A percentile compares a stretch with the other conserved stretches of the same genome.
phyloP scores from a whole-genome alignment of 1,140 invertebrate species.

The Magallana gigas region DNA sequence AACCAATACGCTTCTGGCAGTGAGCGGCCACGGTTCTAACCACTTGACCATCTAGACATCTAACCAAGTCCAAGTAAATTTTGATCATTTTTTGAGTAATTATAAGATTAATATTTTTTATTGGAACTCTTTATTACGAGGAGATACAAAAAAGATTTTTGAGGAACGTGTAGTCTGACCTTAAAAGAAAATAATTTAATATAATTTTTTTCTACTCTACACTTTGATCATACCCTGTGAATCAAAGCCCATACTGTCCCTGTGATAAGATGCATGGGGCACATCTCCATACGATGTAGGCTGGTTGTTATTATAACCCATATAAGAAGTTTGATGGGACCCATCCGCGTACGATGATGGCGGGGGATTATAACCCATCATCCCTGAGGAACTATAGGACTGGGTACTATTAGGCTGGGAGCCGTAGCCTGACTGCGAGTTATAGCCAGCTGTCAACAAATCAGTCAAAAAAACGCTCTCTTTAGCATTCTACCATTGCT shows the following conservation, averaged over 20 bases:
- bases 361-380: slow-evolving; percentile 31
- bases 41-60: too few relatives aligned
- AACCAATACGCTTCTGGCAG: too few relatives aligned
- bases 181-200: neutral
- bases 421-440: slow-evolving; percentile 54
- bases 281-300: slow-evolving; percentile 45
- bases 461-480: neutral
- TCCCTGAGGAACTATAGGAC: slow-evolving; percentile 36
- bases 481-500: neutral
- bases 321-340: slow-evolving; percentile 42
- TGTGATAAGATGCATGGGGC: slow-evolving; percentile 46
- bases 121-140: too few relatives aligned
- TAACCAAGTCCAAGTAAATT: too few relatives aligned
- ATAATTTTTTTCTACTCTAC: slow-evolving; percentile 2
- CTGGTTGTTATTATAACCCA: slow-evolving; percentile 23
- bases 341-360: slow-evolving; percentile 46
- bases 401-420: slow-evolving; percentile 42
- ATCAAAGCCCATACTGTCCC: slow-evolving; percentile 46
- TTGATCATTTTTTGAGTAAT: too few relatives aligned
- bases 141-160: too few relatives aligned
- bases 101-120: too few relatives aligned
- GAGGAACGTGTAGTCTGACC: too few relatives aligned
- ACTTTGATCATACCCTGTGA: slow-evolving; percentile 3
- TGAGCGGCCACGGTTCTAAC: too few relatives aligned
- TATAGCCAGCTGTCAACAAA: slow-evolving; percentile 51